phyloP scores from a whole-genome alignment of 2,888 invertebrate species.

The Epistrophe grossulariae region DNA sequence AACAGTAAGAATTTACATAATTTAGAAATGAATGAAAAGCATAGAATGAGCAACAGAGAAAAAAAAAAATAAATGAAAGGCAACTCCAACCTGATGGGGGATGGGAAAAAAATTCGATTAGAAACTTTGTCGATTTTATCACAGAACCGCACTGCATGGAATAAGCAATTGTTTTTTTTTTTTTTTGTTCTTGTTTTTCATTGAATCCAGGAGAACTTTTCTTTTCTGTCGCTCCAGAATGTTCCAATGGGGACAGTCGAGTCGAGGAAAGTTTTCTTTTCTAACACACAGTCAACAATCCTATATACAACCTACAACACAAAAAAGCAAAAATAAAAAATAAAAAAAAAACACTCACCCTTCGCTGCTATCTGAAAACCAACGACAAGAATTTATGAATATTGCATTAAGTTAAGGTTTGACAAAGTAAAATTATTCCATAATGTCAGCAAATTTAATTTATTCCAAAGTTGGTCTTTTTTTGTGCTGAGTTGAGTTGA shows the following conservation, averaged over 20 bases:
- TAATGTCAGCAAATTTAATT: conserved; percentile 76
- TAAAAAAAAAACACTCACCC: conserved; percentile 36
- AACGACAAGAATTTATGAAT: conserved; percentile 75
- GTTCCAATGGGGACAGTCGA: conserved; percentile 45
- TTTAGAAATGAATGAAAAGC: conserved; percentile 70
- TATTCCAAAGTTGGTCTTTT: conserved; percentile 68
- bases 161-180: conserved; percentile 73
- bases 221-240: conserved; percentile 50
- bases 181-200: conserved; percentile 50
- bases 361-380: conserved; percentile 23
- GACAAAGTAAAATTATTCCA: conserved; percentile 76
- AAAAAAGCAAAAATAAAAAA: conserved; percentile 20
- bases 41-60: conserved; percentile 29
- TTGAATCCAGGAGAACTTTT: conserved; percentile 59
- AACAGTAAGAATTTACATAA: conserved; percentile 72
- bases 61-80: conserved; percentile 37
- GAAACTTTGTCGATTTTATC: conserved; percentile 76
- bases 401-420: conserved; percentile 75
- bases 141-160: conserved; percentile 73
- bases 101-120: conserved; percentile 69
- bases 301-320: conserved; percentile 28
- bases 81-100: conserved; percentile 39
- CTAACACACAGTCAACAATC: conserved; percentile 30
- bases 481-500: conserved; percentile 40
- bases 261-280: conserved; percentile 56